A percentile compares a stretch with the other conserved stretches of the same genome.
phyloP scores from a whole-genome alignment of 2,113 vertebrate species.

The Pluvianellus socialis region DNA sequence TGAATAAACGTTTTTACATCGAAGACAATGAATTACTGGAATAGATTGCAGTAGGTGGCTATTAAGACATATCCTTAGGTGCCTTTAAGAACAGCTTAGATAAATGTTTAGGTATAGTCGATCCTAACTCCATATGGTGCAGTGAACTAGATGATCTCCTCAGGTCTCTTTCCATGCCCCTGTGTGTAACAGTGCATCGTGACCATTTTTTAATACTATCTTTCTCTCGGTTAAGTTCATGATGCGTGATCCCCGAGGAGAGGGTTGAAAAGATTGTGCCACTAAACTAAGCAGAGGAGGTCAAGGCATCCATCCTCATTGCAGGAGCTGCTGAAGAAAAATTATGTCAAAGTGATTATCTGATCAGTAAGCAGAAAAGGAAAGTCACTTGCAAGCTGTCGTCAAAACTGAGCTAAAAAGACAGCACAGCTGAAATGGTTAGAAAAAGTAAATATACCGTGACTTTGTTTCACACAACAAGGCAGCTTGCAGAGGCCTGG shows the following conservation, averaged over 20 bases:
- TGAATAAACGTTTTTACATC: neutral
- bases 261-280: neutral
- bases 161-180: neutral
- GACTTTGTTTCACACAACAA: neutral
- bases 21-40: neutral
- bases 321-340: neutral
- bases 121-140: neutral
- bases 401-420: neutral
- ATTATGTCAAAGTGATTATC: neutral
- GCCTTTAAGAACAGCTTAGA: neutral
- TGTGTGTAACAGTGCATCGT: neutral
- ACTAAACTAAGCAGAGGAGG: neutral
- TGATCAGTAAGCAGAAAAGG: neutral
- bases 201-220: neutral
- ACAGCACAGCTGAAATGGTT: neutral
- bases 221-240: neutral
- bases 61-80: neutral
- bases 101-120: neutral
- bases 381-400: neutral
- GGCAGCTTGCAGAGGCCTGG: neutral
- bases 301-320: neutral
- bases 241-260: neutral
- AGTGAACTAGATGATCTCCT: neutral
- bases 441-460: neutral
- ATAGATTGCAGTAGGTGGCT: neutral